Conservation (phyloP, 2,113 vertebrate genomes). For the Nyctereutes procyonoides region DNA sequence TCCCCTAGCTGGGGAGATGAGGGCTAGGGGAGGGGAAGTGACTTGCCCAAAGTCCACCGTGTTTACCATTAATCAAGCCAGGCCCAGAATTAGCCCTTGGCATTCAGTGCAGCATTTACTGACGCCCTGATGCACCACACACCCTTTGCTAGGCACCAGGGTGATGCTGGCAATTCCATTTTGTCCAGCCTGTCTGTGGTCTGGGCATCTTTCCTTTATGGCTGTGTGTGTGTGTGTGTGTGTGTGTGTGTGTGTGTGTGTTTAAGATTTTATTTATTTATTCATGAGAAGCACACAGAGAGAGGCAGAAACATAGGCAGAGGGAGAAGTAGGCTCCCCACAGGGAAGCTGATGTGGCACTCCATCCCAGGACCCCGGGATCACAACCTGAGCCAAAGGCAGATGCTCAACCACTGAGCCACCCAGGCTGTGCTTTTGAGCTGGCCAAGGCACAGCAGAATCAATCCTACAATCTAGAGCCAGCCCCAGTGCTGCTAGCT, state of each 20-base stretch:
- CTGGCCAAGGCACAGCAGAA: background rate
- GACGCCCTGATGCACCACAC: accelerated
- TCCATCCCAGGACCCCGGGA: too few species aligned
- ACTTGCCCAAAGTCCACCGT: background rate
- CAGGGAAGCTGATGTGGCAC: too few species aligned
- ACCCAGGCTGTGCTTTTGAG: background rate
- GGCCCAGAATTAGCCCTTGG: background rate
- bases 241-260: too few species aligned
- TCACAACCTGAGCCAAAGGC: too few species aligned
- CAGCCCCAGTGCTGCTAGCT: accelerated
- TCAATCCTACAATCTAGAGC: background rate
- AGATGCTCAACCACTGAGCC: too few species aligned
- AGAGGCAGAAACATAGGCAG: too few species aligned
- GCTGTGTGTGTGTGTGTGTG: too few species aligned
- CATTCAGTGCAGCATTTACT: accelerated
- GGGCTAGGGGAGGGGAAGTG: background rate
- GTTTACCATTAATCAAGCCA: background rate
- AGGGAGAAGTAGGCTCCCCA: too few species aligned
- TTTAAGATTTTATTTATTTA: too few species aligned
- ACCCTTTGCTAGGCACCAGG: background rate
- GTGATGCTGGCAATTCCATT: background rate
- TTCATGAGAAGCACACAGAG: too few species aligned
- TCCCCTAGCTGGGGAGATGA: background rate
- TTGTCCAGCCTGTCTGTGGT: background rate
- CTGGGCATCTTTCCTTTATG: background rate